A percentile compares a stretch with the other conserved stretches of the same genome.
These are phyloP conservation scores for Thaumetopoea pityocampa DNA, from an alignment of 1,140 invertebrate species.

Conservation along the genomic window DNA sequence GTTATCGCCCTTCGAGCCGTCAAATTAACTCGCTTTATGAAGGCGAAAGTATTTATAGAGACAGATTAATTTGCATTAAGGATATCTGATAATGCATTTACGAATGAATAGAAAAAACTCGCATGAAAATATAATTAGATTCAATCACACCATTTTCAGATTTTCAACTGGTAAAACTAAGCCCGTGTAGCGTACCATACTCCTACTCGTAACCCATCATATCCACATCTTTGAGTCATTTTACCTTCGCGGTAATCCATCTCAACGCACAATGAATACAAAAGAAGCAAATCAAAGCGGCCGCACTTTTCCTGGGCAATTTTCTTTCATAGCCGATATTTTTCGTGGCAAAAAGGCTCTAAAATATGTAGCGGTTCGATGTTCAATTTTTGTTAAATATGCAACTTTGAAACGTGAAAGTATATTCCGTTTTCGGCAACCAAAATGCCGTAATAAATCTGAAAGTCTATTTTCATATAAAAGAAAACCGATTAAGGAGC, in stretches of 20 bases:
- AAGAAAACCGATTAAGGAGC: slow-evolving; percentile 75
- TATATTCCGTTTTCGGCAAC: slow-evolving; percentile 66
- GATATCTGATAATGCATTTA: no score
- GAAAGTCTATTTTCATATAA: slow-evolving; percentile 73
- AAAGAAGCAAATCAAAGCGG: slow-evolving; percentile 70
- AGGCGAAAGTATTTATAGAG: no score
- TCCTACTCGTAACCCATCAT: no score
- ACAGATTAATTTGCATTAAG: no score
- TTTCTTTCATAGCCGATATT: slow-evolving; percentile 68
- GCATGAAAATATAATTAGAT: slow-evolving; percentile 21
- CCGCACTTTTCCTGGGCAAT: slow-evolving; percentile 59
- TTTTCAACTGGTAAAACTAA: no score
- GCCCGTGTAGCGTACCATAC: no score
- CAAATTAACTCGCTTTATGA: slow-evolving; percentile 62
- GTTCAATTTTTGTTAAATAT: slow-evolving; percentile 65
- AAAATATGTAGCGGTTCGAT: slow-evolving; percentile 50
- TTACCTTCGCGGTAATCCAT: slow-evolving; percentile 42
- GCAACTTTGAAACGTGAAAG: slow-evolving; percentile 53
- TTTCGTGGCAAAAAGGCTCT: slow-evolving; percentile 41
- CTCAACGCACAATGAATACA: slow-evolving; percentile 65
- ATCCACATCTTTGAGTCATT: no score
- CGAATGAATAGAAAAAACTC: neutral
- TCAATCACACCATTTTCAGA: no score
- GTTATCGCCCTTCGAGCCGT: slow-evolving; percentile 45
- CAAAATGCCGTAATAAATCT: slow-evolving; percentile 70